Evolutionary conservation across 2,888 invertebrate genomes (phyloP).

Genomic region (Drosophila greeni): DNA sequence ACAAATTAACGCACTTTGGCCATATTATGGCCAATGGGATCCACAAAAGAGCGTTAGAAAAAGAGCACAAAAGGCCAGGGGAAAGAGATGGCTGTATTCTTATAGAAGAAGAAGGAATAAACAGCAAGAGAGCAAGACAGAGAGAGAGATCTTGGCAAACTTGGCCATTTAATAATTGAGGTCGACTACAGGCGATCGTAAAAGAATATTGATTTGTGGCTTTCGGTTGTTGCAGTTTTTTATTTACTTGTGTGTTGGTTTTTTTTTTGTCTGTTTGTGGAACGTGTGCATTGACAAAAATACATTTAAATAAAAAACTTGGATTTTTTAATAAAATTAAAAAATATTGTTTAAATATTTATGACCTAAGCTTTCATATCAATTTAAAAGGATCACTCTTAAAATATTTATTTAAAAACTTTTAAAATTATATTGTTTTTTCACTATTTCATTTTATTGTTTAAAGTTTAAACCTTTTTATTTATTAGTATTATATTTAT

Average conservation of each 20-base stretch:
- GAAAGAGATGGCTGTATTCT: conserved; percentile 13
- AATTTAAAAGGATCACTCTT: background rate
- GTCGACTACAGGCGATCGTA: conserved; percentile 49
- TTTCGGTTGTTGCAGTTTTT: conserved; percentile 14
- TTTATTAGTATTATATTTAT: too few species aligned
- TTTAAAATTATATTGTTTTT: too few species aligned
- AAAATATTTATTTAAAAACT: background rate
- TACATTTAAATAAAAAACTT: background rate
- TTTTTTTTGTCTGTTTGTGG: conserved; percentile 5
- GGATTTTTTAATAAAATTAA: too few species aligned
- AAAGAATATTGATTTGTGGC: conserved; percentile 36
- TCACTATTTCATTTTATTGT: too few species aligned
- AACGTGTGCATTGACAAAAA: conserved; percentile 4
- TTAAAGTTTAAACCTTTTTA: too few species aligned
- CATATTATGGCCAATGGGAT: conserved; percentile 64
- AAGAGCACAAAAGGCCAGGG: conserved; percentile 25
- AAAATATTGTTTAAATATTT: too few species aligned
- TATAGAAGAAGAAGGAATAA: background rate
- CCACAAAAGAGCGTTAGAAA: conserved; percentile 60
- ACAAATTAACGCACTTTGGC: conserved; percentile 64
- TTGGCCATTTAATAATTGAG: conserved; percentile 51
- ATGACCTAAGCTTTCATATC: too few species aligned
- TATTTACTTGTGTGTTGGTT: conserved; percentile 2
- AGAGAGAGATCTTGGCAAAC: conserved; percentile 5
- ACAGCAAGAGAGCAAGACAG: conserved; percentile 27